Conservation (phyloP, 2,888 invertebrate species). For the Cheilosia variabilis region DNA sequence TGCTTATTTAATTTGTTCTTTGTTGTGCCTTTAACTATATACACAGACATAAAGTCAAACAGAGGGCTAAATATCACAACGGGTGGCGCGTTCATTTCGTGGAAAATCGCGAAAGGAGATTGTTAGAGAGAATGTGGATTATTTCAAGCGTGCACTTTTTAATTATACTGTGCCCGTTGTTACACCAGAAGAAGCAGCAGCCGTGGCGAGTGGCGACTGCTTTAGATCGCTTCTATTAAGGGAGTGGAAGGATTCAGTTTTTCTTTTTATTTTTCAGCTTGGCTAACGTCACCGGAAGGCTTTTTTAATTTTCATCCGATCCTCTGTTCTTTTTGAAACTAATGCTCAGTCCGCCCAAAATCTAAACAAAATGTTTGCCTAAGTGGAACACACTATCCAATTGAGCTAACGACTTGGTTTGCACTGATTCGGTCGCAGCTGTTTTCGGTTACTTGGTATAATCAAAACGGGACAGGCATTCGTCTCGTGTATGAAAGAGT, state of each 20-base stretch:
- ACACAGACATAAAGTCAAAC: conserved; percentile 54
- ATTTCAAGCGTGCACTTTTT: conserved; percentile 64
- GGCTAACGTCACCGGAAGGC: conserved; percentile 1
- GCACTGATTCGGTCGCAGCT: neutral
- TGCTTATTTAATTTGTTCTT: conserved; percentile 50
- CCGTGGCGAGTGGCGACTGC: neutral
- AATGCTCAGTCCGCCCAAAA: conserved; percentile 1
- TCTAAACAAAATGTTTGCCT: neutral
- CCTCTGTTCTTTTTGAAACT: neutral
- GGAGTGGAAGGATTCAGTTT: neutral
- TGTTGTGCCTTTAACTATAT: conserved; percentile 47
- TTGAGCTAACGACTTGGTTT: neutral
- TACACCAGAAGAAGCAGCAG: conserved; percentile 12
- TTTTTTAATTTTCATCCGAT: conserved; percentile 21
- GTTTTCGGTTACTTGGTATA: too few species aligned
- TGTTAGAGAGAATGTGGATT: conserved; percentile 33
- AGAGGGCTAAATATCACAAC: conserved; percentile 49
- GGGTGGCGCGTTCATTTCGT: conserved; percentile 29
- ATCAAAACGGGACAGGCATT: neutral
- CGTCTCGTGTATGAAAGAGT: too few species aligned
- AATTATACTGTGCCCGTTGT: conserved; percentile 52
- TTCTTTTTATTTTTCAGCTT: neutral
- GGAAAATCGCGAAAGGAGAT: conserved; percentile 39
- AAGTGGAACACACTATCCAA: conserved; percentile 17
- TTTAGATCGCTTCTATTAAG: neutral